Evolutionary conservation across 92 coral and sea anemone genomes (phyloP).

Genomic region (Pocillopora meandrina): DNA sequence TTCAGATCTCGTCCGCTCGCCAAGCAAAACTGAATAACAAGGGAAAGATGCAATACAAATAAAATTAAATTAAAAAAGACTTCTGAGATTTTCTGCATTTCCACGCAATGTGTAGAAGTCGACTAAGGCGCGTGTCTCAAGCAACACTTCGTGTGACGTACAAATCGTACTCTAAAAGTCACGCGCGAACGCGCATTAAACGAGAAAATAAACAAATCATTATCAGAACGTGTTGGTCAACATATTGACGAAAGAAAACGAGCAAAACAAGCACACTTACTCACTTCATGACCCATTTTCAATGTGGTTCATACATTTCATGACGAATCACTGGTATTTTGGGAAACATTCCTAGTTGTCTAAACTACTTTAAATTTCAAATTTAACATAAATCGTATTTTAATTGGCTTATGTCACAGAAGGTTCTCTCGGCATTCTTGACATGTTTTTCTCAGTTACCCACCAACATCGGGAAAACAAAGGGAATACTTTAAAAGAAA

Average conservation of each 20-base stretch:
- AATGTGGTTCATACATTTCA: not conserved
- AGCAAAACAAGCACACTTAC: no score
- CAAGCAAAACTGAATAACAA: not conserved
- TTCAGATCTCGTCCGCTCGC: no score
- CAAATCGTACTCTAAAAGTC: slow-evolving; percentile 7
- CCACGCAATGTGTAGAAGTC: not conserved
- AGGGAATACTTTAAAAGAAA: not conserved
- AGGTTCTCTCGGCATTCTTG: slow-evolving; percentile 4
- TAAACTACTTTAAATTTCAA: slow-evolving; percentile 6
- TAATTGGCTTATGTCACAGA: slow-evolving; percentile 1
- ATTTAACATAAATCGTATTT: not conserved
- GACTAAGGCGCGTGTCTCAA: not conserved
- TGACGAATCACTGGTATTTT: not conserved
- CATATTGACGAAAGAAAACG: not conserved
- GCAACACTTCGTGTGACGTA: not conserved
- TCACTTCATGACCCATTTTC: not conserved
- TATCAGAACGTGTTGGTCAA: not conserved
- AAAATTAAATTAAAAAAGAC: not conserved
- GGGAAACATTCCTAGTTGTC: not conserved
- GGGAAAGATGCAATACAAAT: not conserved
- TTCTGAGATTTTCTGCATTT: not conserved
- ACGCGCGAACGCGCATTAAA: slow-evolving; percentile 8
- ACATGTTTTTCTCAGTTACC: not conserved
- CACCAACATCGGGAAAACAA: slow-evolving; percentile 3
- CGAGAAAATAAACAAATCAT: not conserved